phyloP scores from a whole-genome alignment of 2,113 vertebrate genomes.

The Monarcha castaneiventris region DNA sequence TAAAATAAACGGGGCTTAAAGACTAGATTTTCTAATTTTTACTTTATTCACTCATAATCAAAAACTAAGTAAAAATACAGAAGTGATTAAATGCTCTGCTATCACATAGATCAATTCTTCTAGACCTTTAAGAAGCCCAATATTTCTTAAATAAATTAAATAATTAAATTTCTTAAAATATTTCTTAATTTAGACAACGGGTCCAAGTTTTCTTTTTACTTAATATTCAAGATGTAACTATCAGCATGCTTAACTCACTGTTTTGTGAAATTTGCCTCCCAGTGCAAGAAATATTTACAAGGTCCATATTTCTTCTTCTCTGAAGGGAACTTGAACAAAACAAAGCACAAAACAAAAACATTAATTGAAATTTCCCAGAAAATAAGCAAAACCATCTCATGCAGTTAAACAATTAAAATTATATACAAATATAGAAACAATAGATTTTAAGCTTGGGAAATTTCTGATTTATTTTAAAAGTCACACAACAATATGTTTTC shows the following conservation, averaged over 20 bases:
- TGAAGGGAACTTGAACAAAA: slow-evolving; percentile 70
- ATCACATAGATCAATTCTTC: background rate
- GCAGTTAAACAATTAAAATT: background rate
- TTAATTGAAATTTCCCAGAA: background rate
- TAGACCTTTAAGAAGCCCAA: background rate
- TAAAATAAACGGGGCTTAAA: background rate
- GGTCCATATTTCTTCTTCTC: slow-evolving; percentile 66
- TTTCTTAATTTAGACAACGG: background rate
- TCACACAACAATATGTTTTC: background rate
- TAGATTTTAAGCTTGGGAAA: background rate
- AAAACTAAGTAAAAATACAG: background rate
- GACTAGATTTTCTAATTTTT: background rate
- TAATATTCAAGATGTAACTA: background rate
- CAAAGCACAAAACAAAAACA: background rate
- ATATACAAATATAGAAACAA: background rate
- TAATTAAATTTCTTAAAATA: background rate
- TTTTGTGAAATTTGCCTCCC: slow-evolving; percentile 20
- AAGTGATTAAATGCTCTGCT: background rate
- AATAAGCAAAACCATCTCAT: background rate
- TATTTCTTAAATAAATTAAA: background rate
- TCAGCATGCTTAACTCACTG: slow-evolving; percentile 36
- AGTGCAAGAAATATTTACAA: slow-evolving; percentile 41
- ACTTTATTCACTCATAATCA: background rate
- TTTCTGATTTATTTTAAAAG: background rate
- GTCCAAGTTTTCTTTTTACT: background rate